phyloP scores from a whole-genome alignment of 1,140 invertebrate species.

The Drosophila leontia region DNA sequence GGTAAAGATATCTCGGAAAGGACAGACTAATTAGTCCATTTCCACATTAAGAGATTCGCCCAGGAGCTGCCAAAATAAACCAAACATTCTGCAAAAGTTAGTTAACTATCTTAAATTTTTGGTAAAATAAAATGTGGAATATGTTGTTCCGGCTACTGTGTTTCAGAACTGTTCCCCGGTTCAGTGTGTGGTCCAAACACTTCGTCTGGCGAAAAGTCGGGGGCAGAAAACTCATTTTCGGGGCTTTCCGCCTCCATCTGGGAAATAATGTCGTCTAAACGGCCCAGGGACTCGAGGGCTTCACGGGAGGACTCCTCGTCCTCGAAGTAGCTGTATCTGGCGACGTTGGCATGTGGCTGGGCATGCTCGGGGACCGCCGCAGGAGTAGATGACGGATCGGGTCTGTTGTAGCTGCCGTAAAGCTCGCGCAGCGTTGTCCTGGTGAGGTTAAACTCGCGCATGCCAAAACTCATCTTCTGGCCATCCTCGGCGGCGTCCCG shows the following conservation, averaged over 20 bases:
- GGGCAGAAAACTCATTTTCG: neutral
- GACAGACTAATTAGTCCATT: too few species aligned
- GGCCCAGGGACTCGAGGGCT: slow-evolving; percentile 44
- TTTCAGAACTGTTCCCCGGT: neutral
- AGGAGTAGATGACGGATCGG: slow-evolving; percentile 12
- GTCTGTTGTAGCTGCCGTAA: slow-evolving; percentile 57
- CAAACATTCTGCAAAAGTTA: too few species aligned
- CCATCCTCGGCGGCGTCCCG: slow-evolving; percentile 58
- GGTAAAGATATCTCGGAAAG: too few species aligned
- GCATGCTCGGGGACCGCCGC: neutral
- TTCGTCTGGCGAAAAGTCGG: slow-evolving; percentile 5
- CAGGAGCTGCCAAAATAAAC: too few species aligned
- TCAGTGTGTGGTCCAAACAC: slow-evolving; percentile 22
- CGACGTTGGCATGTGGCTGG: neutral
- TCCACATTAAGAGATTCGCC: too few species aligned
- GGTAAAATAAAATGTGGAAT: too few species aligned
- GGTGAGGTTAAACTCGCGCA: slow-evolving; percentile 77
- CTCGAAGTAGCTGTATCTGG: neutral
- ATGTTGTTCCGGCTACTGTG: neutral
- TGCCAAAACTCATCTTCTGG: slow-evolving; percentile 64
- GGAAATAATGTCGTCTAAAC: slow-evolving; percentile 52
- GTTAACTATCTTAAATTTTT: too few species aligned
- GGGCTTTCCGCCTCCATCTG: slow-evolving; percentile 37
- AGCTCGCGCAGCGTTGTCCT: slow-evolving; percentile 72
- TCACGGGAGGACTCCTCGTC: slow-evolving; percentile 39